Conservation (phyloP, 2,797 vertebrate species). For the Masticophis lateralis region DNA sequence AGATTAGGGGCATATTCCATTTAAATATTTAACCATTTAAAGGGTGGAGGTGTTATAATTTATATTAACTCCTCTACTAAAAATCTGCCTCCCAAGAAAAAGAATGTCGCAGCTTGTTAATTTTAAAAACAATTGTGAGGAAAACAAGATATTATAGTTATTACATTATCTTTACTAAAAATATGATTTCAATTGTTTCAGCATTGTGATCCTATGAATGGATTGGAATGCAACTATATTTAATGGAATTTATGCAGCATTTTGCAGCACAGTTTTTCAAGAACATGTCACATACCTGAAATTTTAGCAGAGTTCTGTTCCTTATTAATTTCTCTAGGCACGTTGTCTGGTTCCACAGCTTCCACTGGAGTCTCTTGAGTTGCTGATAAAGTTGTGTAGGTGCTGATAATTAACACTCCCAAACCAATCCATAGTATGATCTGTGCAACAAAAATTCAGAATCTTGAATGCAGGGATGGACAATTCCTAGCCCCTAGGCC, state of each 20-base stretch:
- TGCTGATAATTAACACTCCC: constrained; percentile 91
- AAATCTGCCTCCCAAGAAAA: fast-evolving
- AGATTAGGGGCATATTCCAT: constrained; percentile 12
- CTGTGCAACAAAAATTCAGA: constrained; percentile 66
- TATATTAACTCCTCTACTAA: too few relatives aligned
- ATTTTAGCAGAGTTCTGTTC: constrained; percentile 64
- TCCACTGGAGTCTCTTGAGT: constrained; percentile 69
- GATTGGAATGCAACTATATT: background rate
- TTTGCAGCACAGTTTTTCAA: background rate
- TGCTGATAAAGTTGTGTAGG: constrained; percentile 87
- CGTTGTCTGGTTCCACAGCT: constrained; percentile 47
- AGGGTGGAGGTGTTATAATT: background rate
- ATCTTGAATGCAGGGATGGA: background rate
- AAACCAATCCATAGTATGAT: constrained; percentile 91
- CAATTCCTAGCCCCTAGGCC: background rate
- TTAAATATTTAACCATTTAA: constrained; percentile 2
- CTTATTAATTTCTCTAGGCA: constrained; percentile 37
- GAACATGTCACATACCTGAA: constrained; percentile 71
- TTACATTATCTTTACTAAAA: background rate
- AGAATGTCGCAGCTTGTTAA: fast-evolving
- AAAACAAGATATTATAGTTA: background rate
- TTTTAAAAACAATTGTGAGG: background rate
- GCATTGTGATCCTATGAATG: constrained; percentile 5
- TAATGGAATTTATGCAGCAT: background rate
- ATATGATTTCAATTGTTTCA: background rate